phyloP scores from a whole-genome alignment of 1,140 invertebrate genomes.

The Aphelenchoides besseyi region DNA sequence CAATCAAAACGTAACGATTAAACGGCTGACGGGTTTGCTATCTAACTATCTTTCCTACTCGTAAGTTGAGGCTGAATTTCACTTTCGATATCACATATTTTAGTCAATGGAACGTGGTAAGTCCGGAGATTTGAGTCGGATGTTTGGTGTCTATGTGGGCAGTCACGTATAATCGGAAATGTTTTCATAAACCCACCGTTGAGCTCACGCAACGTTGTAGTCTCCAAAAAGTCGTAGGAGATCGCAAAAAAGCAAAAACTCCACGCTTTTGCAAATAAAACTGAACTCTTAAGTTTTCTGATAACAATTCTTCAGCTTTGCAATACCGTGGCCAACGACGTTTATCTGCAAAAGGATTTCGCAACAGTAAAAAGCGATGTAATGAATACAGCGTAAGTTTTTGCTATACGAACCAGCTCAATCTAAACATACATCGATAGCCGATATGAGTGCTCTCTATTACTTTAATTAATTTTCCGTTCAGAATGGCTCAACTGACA shows the following conservation, averaged over 20 bases:
- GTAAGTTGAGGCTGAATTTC: too few species aligned
- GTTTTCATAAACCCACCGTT: neutral
- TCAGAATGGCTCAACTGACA: neutral
- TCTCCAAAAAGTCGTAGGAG: too few species aligned
- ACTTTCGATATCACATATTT: too few species aligned
- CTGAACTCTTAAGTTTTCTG: neutral
- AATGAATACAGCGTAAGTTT: neutral
- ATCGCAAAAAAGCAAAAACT: too few species aligned
- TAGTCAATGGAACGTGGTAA: neutral
- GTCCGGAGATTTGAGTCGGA: constrained; percentile 63
- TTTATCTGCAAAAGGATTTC: neutral
- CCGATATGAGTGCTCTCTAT: too few species aligned
- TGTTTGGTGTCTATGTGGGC: constrained; percentile 67
- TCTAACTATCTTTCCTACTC: neutral
- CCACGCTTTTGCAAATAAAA: neutral
- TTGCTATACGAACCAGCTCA: too few species aligned
- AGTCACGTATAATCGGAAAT: constrained; percentile 64
- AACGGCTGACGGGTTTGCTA: neutral
- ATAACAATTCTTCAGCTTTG: neutral
- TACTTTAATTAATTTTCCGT: too few species aligned
- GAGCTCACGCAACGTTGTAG: too few species aligned
- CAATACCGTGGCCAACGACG: neutral
- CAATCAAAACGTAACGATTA: neutral
- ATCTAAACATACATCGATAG: too few species aligned
- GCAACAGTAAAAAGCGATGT: neutral